Conservation (phyloP, 2,797 vertebrate genomes). For the Setipinna tenuifilis region DNA sequence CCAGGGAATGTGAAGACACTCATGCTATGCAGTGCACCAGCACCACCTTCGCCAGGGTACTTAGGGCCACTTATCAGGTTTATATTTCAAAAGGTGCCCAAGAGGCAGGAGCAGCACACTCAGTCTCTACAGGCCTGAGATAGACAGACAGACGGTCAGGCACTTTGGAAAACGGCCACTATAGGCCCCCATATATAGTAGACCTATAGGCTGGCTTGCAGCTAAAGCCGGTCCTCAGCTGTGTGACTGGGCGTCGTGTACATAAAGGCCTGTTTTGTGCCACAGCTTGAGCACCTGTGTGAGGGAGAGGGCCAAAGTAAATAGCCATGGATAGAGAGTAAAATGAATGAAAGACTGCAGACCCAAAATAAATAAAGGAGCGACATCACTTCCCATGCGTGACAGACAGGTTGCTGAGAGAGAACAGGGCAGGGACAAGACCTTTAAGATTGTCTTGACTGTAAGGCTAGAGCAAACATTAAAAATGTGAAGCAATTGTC, state of each 20-base stretch:
- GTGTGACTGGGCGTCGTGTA: neutral
- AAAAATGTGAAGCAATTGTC: neutral
- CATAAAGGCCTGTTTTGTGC: constrained; percentile 25
- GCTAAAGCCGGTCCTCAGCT: constrained; percentile 4
- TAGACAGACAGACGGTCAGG: neutral
- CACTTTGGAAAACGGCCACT: neutral
- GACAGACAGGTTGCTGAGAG: constrained; percentile 20
- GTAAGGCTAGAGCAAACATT: neutral
- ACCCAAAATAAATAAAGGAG: constrained; percentile 41
- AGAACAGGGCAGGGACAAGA: neutral
- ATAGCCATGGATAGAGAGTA: constrained; percentile 39
- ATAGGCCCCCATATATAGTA: neutral
- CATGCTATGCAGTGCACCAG: constrained; percentile 7
- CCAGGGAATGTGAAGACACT: constrained; percentile 18
- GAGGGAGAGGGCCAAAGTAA: constrained; percentile 37
- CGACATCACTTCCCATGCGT: constrained; percentile 16
- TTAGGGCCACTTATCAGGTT: constrained; percentile 45
- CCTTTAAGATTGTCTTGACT: neutral
- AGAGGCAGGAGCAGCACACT: constrained; percentile 22
- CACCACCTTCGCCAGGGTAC: constrained; percentile 37
- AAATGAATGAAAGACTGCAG: constrained; percentile 35
- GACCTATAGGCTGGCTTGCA: neutral
- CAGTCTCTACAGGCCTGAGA: neutral
- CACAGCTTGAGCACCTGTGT: constrained; percentile 26
- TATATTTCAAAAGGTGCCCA: constrained; percentile 46